phyloP scores from a whole-genome alignment of 2,888 invertebrate species.

The Girardia tigrina region DNA sequence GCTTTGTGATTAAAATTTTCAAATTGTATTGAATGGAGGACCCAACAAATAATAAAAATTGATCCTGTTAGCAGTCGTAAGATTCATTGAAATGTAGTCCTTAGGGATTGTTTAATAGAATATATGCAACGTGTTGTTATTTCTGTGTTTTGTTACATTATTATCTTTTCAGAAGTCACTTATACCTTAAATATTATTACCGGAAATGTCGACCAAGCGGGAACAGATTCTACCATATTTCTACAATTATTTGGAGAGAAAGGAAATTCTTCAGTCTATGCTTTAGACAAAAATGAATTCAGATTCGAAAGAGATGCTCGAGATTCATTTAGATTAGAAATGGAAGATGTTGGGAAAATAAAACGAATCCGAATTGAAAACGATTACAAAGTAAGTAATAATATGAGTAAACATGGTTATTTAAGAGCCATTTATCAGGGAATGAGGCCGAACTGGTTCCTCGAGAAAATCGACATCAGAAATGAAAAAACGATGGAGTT shows the following conservation, averaged over 20 bases:
- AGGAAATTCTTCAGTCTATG: constrained; percentile 42
- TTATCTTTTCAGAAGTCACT: constrained; percentile 46
- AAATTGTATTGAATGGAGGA: no score
- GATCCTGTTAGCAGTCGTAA: no score
- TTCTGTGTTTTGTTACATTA: no score
- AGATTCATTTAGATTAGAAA: constrained; percentile 46
- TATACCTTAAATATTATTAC: constrained; percentile 47
- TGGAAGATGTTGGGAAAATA: constrained; percentile 47
- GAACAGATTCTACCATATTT: constrained; percentile 45
- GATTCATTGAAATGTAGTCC: no score
- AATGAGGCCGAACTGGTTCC: constrained; percentile 37
- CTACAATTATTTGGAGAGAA: constrained; percentile 45
- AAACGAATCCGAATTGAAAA: constrained; percentile 46
- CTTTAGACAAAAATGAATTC: constrained; percentile 45
- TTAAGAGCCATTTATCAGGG: neutral
- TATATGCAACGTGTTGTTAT: no score
- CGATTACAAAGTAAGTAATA: constrained; percentile 41
- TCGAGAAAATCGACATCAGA: constrained; percentile 46
- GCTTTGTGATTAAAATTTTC: no score
- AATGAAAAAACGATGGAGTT: constrained; percentile 45
- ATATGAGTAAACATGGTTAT: neutral
- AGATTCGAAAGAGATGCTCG: constrained; percentile 46
- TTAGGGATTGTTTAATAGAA: no score
- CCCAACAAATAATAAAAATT: no score
- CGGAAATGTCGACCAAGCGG: constrained; percentile 45